phyloP scores from a whole-genome alignment of 2,888 invertebrate genomes.

The Seladonia tumulorum region DNA sequence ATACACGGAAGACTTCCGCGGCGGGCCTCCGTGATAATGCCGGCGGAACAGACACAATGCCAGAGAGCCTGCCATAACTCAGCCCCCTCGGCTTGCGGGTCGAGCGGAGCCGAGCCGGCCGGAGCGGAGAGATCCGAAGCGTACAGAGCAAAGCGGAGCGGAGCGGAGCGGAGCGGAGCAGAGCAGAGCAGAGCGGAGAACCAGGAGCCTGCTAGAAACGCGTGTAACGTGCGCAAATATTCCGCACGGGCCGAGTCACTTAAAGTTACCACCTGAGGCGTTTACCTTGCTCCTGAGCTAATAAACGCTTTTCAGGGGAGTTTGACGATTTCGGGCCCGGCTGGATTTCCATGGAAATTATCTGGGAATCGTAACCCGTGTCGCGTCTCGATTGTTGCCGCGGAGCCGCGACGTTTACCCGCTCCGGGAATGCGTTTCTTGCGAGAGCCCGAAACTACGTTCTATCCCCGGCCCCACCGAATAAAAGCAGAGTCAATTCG shows the following conservation, averaged over 20 bases:
- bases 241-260: conserved; percentile 57
- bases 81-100: conserved; percentile 8
- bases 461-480: neutral
- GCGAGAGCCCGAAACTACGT: neutral
- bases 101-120: neutral
- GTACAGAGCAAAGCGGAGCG: neutral
- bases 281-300: conserved; percentile 59
- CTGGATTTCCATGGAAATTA: conserved; percentile 52
- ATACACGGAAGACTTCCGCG: conserved; percentile 68
- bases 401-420: conserved; percentile 37
- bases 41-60: conserved; percentile 73
- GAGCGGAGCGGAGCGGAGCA: neutral
- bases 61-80: conserved; percentile 69
- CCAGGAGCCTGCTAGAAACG: neutral
- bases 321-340: conserved; percentile 50
- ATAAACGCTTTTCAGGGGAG: conserved; percentile 50
- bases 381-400: conserved; percentile 48
- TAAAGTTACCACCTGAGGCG: conserved; percentile 61
- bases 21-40: conserved; percentile 70
- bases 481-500: conserved; percentile 8
- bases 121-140: neutral
- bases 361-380: conserved; percentile 39
- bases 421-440: conserved; percentile 20
- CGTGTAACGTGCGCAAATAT: conserved; percentile 59
- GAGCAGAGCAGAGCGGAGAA: neutral